A percentile compares a stretch with the other conserved stretches of the same genome.
These are phyloP conservation scores for Cremastinae sp. DNA, from an alignment of 2,888 invertebrate genomes.

Conservation along the genomic window DNA sequence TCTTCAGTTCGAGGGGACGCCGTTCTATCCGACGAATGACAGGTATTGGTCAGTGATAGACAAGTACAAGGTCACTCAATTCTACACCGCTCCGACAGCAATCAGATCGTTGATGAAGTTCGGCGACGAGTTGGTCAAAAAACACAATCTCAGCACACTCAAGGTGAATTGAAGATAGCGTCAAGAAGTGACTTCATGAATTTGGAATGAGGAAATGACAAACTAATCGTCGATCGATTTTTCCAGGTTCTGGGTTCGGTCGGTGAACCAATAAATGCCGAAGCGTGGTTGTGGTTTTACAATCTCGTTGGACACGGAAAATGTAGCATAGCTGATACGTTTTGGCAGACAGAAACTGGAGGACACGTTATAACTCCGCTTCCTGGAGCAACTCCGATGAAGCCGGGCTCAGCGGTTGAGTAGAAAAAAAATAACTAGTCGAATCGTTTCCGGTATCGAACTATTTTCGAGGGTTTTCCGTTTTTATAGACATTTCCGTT, in stretches of 20 bases:
- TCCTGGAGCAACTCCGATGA: constrained; percentile 97
- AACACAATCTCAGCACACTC: constrained; percentile 77
- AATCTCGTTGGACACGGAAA: constrained; percentile 89
- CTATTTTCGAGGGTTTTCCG: constrained; percentile 31
- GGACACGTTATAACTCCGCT: constrained; percentile 98
- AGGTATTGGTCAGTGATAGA: constrained; percentile 96
- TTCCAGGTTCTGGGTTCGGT: constrained; percentile 94
- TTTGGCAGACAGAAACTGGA: constrained; percentile 99
- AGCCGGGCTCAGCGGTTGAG: constrained; percentile 96
- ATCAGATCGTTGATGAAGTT: constrained; percentile 97
- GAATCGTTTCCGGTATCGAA: no score
- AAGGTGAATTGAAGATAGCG: constrained; percentile 77
- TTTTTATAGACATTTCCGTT: constrained; percentile 93
- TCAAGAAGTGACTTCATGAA: no score
- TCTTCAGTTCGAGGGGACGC: constrained; percentile 95
- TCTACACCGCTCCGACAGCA: constrained; percentile 99
- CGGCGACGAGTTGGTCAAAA: constrained; percentile 91
- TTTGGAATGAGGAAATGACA: not conserved
- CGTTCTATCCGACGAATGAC: constrained; percentile 95
- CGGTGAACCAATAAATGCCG: constrained; percentile 99
- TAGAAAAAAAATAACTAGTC: no score
- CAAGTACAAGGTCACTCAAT: constrained; percentile 96
- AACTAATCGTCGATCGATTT: constrained; percentile 3
- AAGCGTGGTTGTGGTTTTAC: constrained; percentile 99
- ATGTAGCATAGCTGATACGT: constrained; percentile 98